Conservation (phyloP, 53 echinoderm and acorn worm species). For the Paelopatides confundens region DNA sequence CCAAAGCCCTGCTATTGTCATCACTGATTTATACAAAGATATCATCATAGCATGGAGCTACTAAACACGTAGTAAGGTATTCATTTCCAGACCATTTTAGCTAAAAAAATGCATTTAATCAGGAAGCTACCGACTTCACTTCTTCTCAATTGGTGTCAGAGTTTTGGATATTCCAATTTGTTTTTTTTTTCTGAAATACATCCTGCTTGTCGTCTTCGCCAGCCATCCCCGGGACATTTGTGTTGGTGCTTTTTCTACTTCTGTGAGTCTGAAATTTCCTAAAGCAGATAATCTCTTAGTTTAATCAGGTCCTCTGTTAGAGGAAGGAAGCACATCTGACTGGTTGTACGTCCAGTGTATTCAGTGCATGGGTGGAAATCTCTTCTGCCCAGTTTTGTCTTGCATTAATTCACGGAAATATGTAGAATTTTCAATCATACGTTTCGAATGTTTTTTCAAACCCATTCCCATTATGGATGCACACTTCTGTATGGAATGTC, state of each 20-base stretch:
- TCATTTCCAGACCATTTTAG: not conserved
- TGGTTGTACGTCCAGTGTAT: not conserved
- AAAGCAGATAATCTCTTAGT: not conserved
- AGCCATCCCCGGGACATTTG: not conserved
- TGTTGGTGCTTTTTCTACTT: not conserved
- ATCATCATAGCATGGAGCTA: no score
- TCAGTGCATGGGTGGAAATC: slow-evolving; percentile 11
- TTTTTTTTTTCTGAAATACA: not conserved
- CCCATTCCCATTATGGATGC: not conserved
- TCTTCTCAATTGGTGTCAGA: not conserved
- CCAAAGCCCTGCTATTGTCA: no score
- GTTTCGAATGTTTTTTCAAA: no score
- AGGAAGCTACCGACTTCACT: no score
- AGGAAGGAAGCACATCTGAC: no score
- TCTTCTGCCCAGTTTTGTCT: slow-evolving; percentile 3
- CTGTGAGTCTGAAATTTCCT: not conserved
- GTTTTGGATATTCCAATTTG: not conserved
- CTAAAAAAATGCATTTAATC: no score
- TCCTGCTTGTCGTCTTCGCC: not conserved
- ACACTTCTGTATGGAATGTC: not conserved
- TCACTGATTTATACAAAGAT: no score
- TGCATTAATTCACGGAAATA: slow-evolving; percentile 5
- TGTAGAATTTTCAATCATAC: no score
- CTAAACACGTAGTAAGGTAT: no score
- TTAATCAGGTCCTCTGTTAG: slow-evolving; percentile 10